phyloP scores from a whole-genome alignment of 2,113 vertebrate species.

The Glaucidium brasilianum region DNA sequence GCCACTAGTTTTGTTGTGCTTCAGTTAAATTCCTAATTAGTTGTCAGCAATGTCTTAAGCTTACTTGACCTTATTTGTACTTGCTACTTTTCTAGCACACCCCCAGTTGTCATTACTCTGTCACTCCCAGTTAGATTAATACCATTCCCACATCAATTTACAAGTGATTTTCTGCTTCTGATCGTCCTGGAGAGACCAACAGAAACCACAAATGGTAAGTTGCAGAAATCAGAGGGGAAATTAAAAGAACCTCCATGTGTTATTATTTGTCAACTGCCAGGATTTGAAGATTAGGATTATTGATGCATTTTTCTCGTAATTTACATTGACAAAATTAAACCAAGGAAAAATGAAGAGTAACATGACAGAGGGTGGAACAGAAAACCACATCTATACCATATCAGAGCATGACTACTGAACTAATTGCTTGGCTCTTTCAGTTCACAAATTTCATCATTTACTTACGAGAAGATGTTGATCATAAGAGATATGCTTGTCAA shows the following conservation, averaged over 20 bases:
- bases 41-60: not conserved
- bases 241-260: not conserved
- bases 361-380: not conserved
- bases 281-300: not conserved
- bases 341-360: not conserved
- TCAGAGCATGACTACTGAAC: not conserved
- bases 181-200: not conserved
- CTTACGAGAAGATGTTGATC: not conserved
- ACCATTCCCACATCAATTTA: not conserved
- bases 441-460: not conserved
- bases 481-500: not conserved
- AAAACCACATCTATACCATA: not conserved
- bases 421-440: not conserved
- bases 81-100: not conserved
- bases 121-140: not conserved
- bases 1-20: not conserved
- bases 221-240: not conserved
- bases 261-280: not conserved
- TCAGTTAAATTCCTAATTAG: not conserved
- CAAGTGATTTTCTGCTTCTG: not conserved
- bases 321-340: not conserved
- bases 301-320: not conserved
- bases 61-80: not conserved
- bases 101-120: not conserved
- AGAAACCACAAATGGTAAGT: not conserved